Conservation (phyloP, 1,140 invertebrate species). For the Stegodyphus mimosarum region DNA sequence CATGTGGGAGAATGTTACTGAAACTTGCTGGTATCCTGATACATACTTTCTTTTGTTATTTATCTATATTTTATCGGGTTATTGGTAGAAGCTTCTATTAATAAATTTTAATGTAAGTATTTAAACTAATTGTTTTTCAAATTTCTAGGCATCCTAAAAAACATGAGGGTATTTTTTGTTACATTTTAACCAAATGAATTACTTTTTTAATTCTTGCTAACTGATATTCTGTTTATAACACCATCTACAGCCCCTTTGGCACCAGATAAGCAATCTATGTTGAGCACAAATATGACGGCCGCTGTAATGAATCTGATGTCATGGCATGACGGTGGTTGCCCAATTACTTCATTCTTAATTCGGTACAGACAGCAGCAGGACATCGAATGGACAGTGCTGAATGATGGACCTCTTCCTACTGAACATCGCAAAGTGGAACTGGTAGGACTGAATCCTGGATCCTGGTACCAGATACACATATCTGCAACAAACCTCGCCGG, state of each 20-base stretch:
- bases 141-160: too few relatives aligned
- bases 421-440: constrained; percentile 27
- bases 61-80: too few relatives aligned
- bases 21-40: too few relatives aligned
- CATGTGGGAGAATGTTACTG: too few relatives aligned
- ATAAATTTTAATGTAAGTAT: too few relatives aligned
- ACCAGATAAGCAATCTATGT: constrained; percentile 62
- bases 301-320: constrained; percentile 70
- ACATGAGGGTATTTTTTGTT: too few relatives aligned
- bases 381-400: constrained; percentile 64
- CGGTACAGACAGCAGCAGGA: constrained; percentile 66
- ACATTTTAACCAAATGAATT: too few relatives aligned
- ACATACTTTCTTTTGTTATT: too few relatives aligned
- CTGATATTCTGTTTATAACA: too few relatives aligned
- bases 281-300: constrained; percentile 68
- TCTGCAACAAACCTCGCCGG: constrained; percentile 70
- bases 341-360: constrained; percentile 71
- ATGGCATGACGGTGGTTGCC: constrained; percentile 73
- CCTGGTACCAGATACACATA: constrained; percentile 69
- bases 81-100: too few relatives aligned
- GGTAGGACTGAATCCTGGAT: constrained; percentile 64
- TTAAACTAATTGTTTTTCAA: too few relatives aligned
- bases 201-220: too few relatives aligned
- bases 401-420: constrained; percentile 38
- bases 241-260: constrained; percentile 63